Base-by-base conservation (phyloP, 2,113 vertebrate species). In the Vulpes ferrilata region DNA sequence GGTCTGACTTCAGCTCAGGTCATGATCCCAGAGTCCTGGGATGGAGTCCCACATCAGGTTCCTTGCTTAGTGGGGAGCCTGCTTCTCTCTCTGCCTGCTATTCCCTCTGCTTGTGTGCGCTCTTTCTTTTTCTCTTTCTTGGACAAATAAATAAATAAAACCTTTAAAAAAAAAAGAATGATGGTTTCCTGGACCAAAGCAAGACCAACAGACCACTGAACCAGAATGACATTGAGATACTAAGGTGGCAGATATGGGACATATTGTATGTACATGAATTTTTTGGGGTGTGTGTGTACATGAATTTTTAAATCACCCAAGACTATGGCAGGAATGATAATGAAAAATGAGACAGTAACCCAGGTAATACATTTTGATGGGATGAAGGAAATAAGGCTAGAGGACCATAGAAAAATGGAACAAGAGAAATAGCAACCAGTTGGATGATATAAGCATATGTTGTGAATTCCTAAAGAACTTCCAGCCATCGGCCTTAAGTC, bases 361-460 rank as follows among this genome's bases (percentile, higher is more conserved):
- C 11, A 38, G 17, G 11, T 7, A 30, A 69, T 16, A 15, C 0
- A 22, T 57, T 71, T 11, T 62, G 95, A 76, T 65, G 5, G 13
- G 10, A 48, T 2, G 23, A 32, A 48, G 5, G 22, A 67, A 64
- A 48, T 25, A 20, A 59, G 19, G 25, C 22, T 5, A 30, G 22
- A n/a, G 38, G 35, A 80, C 22, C 23, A 4, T 0, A 35, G 27
- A 27, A 4, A 62, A 35, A 27, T 35, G 7, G 30, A 13, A 30
- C 15, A 57, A 13, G n/a, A 11, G 1, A 17, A 32, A 1, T 0
- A 38, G 8, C 0, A 20, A 43, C 5, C 0, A 6, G 16, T 11
- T 5, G 3, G 7, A 25, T 3, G 19, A 3, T 23, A 0, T 0
- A 7, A 30, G 1, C 6, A 3, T 23, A 1, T 0, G 2, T 0